Evolutionary conservation across 2,113 vertebrate genomes (phyloP), one percentile per base, ranked within the genome.

Genomic region (Abramis brama): DNA sequence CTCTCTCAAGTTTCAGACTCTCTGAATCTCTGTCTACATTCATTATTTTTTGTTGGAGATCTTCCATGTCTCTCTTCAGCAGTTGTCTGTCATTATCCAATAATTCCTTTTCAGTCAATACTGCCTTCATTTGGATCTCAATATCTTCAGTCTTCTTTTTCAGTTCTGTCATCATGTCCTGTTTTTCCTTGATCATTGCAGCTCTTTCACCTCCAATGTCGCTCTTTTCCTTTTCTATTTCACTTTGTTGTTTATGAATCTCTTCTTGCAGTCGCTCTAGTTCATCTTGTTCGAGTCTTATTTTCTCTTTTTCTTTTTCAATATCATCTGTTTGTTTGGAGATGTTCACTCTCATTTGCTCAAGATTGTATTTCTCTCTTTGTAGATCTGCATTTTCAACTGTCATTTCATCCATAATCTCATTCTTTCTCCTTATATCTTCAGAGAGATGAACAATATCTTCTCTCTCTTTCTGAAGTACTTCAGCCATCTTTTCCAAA

Each of bases 281-380:
- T 2, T 85, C 75, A 8, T 68, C 21, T 60, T 66, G 19, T 77
- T 25, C 64, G 1, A 52, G 15, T 50, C 5, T 12, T 7, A 76
- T 33, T 33, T 76, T 81, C 30, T 82, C 30, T 17, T 33, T 85
- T 4, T 64, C 25, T 9, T 60, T 71, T 25, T 86, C 66, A 47
- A 81, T 1, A 25, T 50, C 64, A 2, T 57, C 27, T 57, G 19
- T 82, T 52, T 66, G 3, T 82, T 21, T 50, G 62, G 25, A 52
- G 27, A 52, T 19, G 25, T 66, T 68, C 12, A 12, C 52, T 84
- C 81, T 86, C 30, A 75, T 57, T 25, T 82, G 52, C 59, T 86
- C 87, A 15, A 88, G 33, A 23, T 1, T 25, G 19, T 33, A 6
- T 43, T 82, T 82, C 4, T 82, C 45, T 13, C 25, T 70, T 23